Evolutionary conservation across 1,140 invertebrate genomes (phyloP).

Genomic region (Matsumurasca onukii): DNA sequence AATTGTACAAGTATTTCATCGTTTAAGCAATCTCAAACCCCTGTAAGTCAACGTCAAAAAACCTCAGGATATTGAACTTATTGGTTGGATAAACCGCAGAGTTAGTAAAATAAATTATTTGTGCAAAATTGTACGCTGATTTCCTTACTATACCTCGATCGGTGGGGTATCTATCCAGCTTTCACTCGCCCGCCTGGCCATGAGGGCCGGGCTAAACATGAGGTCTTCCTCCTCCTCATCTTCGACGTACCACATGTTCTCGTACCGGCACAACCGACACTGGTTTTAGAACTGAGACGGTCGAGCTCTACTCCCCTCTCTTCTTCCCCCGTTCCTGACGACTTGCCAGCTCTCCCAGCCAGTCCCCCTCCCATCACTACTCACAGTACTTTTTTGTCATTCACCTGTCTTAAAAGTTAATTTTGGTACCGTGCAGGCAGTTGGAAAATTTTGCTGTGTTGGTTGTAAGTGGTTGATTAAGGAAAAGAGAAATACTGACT

Average conservation of each 20-base stretch:
- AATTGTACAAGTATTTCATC: no score
- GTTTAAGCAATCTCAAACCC: no score
- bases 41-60: no score
- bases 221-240: constrained; percentile 80
- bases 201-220: constrained; percentile 78
- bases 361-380: neutral
- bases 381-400: neutral
- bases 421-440: neutral
- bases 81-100: no score
- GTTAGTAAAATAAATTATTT: no score
- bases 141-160: constrained; percentile 76
- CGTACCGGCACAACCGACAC: constrained; percentile 48
- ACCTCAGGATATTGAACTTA: no score
- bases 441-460: neutral
- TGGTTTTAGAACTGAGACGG: constrained; percentile 32
- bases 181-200: constrained; percentile 78
- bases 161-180: constrained; percentile 84
- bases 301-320: constrained; percentile 12
- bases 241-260: constrained; percentile 66
- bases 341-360: neutral
- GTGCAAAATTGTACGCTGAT: no score
- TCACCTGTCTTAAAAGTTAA: neutral
- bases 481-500: no score
- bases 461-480: no score
- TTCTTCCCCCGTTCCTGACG: neutral